These are phyloP conservation scores for Seriola rivoliana DNA, from an alignment of 2,113 vertebrate species.

Conservation along the genomic window DNA sequence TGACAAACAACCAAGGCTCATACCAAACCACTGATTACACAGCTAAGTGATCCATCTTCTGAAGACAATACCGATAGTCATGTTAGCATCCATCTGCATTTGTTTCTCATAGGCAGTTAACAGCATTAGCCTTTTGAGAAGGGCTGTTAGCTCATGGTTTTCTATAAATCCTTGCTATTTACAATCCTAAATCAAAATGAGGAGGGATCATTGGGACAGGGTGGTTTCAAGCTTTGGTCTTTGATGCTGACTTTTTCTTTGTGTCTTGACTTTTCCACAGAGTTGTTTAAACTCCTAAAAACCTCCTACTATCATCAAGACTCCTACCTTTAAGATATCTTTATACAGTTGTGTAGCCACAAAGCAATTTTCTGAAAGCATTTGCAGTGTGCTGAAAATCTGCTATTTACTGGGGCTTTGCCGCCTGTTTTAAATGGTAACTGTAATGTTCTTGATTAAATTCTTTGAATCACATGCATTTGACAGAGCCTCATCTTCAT, in stretches of 20 bases:
- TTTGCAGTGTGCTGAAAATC: background rate
- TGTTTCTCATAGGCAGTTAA: conserved; percentile 74
- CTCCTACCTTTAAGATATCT: background rate
- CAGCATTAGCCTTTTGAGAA: conserved; percentile 76
- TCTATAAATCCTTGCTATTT: conserved; percentile 51
- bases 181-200: conserved; percentile 70
- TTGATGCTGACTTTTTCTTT: conserved; percentile 8
- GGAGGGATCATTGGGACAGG: background rate
- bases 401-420: background rate
- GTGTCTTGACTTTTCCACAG: conserved; percentile 18
- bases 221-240: conserved; percentile 13
- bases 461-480: conserved; percentile 24
- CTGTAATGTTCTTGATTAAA: background rate
- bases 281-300: background rate
- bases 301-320: conserved; percentile 3
- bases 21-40: conserved; percentile 65
- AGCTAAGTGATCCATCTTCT: conserved; percentile 68
- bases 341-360: background rate
- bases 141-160: conserved; percentile 49
- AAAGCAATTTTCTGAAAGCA: background rate
- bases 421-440: conserved; percentile 5
- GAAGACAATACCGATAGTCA: conserved; percentile 39
- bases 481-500: conserved; percentile 5
- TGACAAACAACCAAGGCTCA: conserved; percentile 74
- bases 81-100: conserved; percentile 75